A percentile compares a stretch with the other conserved stretches of the same genome.
These are phyloP conservation scores for Macrochelys suwanniensis DNA, from an alignment of 2,797 vertebrate species.

Conservation along the genomic window DNA sequence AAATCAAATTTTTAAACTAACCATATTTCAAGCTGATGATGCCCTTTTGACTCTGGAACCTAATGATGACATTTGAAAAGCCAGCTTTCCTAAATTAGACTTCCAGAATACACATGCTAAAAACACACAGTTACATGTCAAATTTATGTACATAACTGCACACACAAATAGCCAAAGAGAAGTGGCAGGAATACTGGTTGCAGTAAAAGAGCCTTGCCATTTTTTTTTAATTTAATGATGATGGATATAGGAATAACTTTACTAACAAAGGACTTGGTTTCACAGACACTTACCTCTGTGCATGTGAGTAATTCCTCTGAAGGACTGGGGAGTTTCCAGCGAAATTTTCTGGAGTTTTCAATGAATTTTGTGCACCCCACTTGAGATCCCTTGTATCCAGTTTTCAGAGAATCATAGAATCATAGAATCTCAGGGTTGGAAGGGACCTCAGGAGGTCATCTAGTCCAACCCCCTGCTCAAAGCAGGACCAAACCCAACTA, in stretches of 20 bases:
- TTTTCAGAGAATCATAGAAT: not conserved
- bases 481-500: too few species aligned
- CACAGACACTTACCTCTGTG: not conserved
- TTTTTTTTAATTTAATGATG: not conserved
- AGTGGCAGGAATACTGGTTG: fast-evolving
- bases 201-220: not conserved
- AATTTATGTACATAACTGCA: not conserved
- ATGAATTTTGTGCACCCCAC: not conserved
- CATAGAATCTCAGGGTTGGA: too few species aligned
- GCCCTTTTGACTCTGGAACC: not conserved
- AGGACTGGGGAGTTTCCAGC: fast-evolving
- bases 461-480: too few species aligned
- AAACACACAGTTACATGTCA: not conserved
- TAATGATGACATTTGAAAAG: not conserved
- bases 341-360: fast-evolving
- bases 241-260: not conserved
- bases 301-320: not conserved
- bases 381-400: not conserved
- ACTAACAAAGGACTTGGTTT: not conserved
- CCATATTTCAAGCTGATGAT: not conserved
- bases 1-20: not conserved
- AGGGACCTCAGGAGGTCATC: too few species aligned
- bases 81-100: not conserved
- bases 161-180: not conserved
- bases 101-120: not conserved